Evolutionary conservation across 2,797 vertebrate species (phyloP), one percentile per base, ranked within the genome.

Genomic region (Graptemys geographica): DNA sequence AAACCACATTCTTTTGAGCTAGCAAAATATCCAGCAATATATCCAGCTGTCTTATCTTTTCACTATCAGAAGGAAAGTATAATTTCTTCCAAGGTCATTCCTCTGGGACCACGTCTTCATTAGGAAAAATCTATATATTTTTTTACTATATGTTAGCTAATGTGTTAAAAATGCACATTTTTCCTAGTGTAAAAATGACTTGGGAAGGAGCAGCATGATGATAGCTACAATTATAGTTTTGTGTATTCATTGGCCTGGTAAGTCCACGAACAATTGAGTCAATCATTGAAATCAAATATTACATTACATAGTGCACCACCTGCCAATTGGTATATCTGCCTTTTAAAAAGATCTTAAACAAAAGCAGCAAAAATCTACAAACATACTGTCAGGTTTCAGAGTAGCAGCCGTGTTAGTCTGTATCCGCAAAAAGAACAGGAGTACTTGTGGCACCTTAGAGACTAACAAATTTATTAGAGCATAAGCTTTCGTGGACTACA

Each of bases 181-280:
- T 90, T 76, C 78, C 81, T 80, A 2, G 37, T 90, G 37, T 5
- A 87, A 79, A 21, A 80, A 56, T 82, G 92, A 88, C 80, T 81
- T 59, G 65, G 23, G 44, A 85, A 87, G 79, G 37, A 94, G 89
- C 94, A 95, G 49, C 72, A 49, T 56, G 49, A 90, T 81, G 62
- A 79, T 51, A 87, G 44, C 65, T 84, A 1, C 88, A 85, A 79
- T 83, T 83, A 53, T 52, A 91, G 89, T 8, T 89, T 84, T 41
- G 53, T 94, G 84, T 90, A 8, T 89, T 90, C 83, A 8, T 93
- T 84, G n/a, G 91, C 72, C 84, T 95, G 84, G 86, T 90, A 95
- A 96, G 84, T 91, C 88, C 86, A 84, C 92, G 79, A 96, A 95
- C 96, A 90, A 74, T 95, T 86, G 86, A 94, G 83, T 37, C 83